A percentile compares a stretch with the other conserved stretches of the same genome.
phyloP scores from a whole-genome alignment of 2,797 vertebrate species.

The Dallia pectoralis region DNA sequence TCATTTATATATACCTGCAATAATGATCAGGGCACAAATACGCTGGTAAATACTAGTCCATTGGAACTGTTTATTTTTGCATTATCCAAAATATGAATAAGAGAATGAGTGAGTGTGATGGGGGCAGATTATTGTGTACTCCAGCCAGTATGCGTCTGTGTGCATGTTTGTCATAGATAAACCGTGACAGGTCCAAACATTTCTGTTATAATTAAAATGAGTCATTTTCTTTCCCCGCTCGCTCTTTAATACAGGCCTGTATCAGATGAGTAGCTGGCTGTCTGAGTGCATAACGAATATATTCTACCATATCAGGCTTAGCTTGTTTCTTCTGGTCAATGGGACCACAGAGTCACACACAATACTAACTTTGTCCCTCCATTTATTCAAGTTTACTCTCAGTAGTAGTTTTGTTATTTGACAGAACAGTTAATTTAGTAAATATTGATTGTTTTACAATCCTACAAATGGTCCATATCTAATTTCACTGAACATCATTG shows the following conservation, averaged over 20 bases:
- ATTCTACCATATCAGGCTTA: constrained; percentile 20
- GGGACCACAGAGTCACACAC: constrained; percentile 15
- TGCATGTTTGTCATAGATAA: background rate
- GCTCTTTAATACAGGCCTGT: constrained; percentile 30
- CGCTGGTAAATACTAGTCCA: background rate
- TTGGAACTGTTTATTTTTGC: background rate
- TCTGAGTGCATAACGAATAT: constrained; percentile 20
- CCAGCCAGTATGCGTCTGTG: constrained; percentile 10
- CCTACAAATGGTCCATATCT: constrained; percentile 43
- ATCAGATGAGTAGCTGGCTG: constrained; percentile 31
- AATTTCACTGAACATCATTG: constrained; percentile 30
- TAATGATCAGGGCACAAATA: background rate
- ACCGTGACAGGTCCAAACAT: constrained; percentile 58
- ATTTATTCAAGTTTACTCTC: constrained; percentile 36
- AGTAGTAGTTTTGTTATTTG: constrained; percentile 40
- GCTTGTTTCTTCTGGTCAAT: constrained; percentile 12
- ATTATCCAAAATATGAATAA: background rate
- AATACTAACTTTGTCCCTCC: constrained; percentile 11
- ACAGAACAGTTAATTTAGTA: constrained; percentile 33
- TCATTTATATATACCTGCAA: background rate
- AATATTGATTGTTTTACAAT: constrained; percentile 14
- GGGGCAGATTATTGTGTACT: background rate
- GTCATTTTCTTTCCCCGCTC: constrained; percentile 35
- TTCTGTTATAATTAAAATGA: constrained; percentile 59
- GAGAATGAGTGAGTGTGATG: background rate